Base-by-base conservation (phyloP, 2,888 invertebrate genomes). In the Caenorhabditis sp. region DNA sequence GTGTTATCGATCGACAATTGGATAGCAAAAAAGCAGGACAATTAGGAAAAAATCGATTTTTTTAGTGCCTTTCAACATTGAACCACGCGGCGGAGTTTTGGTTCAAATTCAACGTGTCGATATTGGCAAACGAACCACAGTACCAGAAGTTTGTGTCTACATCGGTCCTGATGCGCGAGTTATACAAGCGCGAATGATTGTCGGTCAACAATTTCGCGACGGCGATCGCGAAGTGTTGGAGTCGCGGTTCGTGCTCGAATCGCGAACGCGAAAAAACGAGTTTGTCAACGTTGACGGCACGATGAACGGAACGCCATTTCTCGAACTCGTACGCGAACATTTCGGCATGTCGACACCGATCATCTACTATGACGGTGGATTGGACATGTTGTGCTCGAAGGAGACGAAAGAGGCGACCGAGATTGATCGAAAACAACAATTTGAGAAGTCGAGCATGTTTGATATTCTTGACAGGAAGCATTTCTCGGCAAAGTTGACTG, bases 401-500 rank as follows among this genome's bases (percentile, higher is more conserved):
- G 77, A 73, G 21, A 61, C 57, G 4, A 53, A 21, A 26, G 60
- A 54, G 31, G 62, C 60, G 0, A 68, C 63, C 1, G 14, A 43
- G 5, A 60, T 50, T 23, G 70, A 74, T 61, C 59, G 73, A 5
- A 51, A 60, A 27, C 51, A 65, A 8, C 60, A 36, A n/a, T 80
- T 81, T 50, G 59, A 65, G 23, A 75, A 79, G 24, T 76, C 81
- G 1, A 24, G 57, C 10, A 80, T 84, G 82, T 83, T 67, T 66
- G 27, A 75, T 17, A 78, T 81, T 49, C 58, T 85, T 14, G 85
- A 84, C 27, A 69, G 80, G 37, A 78, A 79, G 59, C 79, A 80
- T 71, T 84, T 81, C 57, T 76, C 82, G 12, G 69, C 73, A 1
- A 26, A 61, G 1, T 24, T 84, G 19, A 70, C 63, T 31, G 69